Percentiles rank a stretch among this genome's conserved stretches.
These are phyloP conservation scores for Eptesicus fuscus DNA, from an alignment of 2,113 vertebrate species.

Conservation along the genomic window DNA sequence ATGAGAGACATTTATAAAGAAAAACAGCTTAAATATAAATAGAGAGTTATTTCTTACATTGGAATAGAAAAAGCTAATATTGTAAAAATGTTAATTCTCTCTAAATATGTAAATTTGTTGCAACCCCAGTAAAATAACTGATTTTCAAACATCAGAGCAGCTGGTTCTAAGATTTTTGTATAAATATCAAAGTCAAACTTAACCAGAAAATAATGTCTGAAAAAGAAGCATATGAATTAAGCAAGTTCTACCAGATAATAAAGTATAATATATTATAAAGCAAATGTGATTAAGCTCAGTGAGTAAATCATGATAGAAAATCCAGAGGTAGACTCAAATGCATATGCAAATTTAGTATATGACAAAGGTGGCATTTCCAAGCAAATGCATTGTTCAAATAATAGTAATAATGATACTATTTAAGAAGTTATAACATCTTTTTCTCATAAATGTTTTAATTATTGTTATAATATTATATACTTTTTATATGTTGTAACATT, in stretches of 20 bases:
- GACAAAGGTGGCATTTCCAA: conserved; percentile 47
- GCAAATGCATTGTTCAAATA: not conserved
- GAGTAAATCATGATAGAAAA: conserved; percentile 26
- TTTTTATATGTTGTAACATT: not conserved
- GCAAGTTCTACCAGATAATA: conserved; percentile 4
- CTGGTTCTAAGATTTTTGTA: conserved; percentile 49
- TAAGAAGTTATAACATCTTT: not conserved
- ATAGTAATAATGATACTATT: not conserved
- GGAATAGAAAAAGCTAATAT: not conserved
- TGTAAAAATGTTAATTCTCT: conserved; percentile 42
- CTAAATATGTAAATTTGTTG: conserved; percentile 43
- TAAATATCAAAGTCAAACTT: conserved; percentile 49
- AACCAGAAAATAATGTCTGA: not conserved
- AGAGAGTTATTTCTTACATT: not conserved
- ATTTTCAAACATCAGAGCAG: conserved; percentile 46
- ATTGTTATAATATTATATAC: not conserved
- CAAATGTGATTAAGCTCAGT: conserved; percentile 23
- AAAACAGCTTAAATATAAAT: not conserved
- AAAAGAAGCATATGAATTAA: conserved; percentile 31
- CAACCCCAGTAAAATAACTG: conserved; percentile 44
- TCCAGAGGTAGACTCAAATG: not conserved
- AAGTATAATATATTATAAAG: conserved; percentile 31
- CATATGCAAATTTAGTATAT: conserved; percentile 29
- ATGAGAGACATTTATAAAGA: not conserved
- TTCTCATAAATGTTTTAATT: not conserved